Percentiles rank a stretch among this genome's conserved stretches.
Conservation (phyloP, 2,797 vertebrate species). For the Muraenolepis orangiensis region DNA sequence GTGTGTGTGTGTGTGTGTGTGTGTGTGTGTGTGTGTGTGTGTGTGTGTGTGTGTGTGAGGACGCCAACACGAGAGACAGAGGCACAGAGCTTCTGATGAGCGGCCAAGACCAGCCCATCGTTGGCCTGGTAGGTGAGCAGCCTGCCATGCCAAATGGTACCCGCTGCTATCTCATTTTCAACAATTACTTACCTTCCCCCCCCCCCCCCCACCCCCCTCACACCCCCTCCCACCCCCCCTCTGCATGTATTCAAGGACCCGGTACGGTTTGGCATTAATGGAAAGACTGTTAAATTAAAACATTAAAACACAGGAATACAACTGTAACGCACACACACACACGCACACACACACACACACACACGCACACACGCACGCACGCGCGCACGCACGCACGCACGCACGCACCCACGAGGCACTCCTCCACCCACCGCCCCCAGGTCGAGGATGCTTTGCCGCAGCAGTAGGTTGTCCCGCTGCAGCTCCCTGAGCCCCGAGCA, state of each 20-base stretch:
- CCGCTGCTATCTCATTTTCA: neutral
- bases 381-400: neutral
- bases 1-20: too few relatives aligned
- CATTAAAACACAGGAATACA: neutral
- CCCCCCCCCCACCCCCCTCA: too few relatives aligned
- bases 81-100: neutral
- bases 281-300: neutral
- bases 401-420: neutral
- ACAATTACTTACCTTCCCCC: neutral
- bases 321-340: conserved; percentile 1
- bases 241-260: neutral
- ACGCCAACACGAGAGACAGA: neutral
- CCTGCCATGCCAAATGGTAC: neutral
- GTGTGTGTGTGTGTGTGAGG: neutral
- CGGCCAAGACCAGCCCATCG: neutral
- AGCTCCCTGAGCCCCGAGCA: conserved; percentile 78
- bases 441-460: conserved; percentile 76
- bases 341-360: conserved; percentile 9
- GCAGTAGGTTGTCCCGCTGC: conserved; percentile 81
- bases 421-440: conserved; percentile 72
- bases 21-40: too few relatives aligned
- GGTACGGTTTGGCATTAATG: neutral
- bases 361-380: neutral
- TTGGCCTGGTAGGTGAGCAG: neutral
- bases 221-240: too few relatives aligned